Conservation (phyloP, 1,140 invertebrate species). For the Caenorhabditis briggsae region DNA sequence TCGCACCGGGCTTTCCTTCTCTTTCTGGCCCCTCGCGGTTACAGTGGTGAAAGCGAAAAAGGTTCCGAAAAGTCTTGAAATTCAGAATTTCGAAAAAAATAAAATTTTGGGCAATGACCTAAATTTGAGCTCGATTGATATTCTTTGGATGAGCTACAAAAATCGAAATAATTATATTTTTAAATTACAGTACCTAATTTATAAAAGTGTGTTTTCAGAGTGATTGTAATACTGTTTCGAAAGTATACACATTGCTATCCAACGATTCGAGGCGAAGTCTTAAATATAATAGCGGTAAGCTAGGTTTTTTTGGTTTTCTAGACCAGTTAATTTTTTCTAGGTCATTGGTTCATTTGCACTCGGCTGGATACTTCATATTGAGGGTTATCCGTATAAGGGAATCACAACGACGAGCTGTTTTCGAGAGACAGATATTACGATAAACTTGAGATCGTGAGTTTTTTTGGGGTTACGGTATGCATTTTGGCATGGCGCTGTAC, state of each 20-base stretch:
- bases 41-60: too few species aligned
- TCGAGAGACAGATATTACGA: slow-evolving; percentile 32
- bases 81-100: too few species aligned
- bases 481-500: too few species aligned
- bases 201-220: not conserved
- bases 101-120: too few species aligned
- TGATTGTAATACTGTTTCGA: not conserved
- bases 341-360: not conserved
- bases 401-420: slow-evolving; percentile 4
- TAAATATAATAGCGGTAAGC: slow-evolving; percentile 20
- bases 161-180: too few species aligned
- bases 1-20: too few species aligned
- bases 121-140: too few species aligned
- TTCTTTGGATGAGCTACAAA: too few species aligned
- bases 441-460: slow-evolving; percentile 22
- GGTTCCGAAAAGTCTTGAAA: too few species aligned
- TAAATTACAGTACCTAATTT: too few species aligned
- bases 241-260: slow-evolving; percentile 16
- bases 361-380: not conserved
- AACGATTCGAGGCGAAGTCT: not conserved
- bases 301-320: not conserved
- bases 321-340: not conserved
- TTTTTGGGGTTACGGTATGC: too few species aligned
- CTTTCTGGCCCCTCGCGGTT: too few species aligned
- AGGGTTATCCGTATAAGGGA: not conserved